Base-by-base conservation (phyloP, 2,797 vertebrate genomes). In the Anabas testudineus region DNA sequence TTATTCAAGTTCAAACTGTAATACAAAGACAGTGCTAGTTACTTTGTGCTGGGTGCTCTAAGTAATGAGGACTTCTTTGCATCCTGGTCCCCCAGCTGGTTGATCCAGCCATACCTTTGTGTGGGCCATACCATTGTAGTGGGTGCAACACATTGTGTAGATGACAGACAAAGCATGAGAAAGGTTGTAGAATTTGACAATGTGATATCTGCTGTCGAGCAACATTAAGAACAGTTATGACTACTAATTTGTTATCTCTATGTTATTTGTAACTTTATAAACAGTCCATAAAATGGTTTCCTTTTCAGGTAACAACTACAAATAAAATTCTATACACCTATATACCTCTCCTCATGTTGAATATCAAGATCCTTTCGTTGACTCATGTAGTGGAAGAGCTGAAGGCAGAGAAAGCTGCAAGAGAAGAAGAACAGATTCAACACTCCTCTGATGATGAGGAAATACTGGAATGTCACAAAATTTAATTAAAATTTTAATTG, bases 381-480 rank as follows among this genome's bases (percentile, higher is more conserved):
- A 34, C 34, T 34, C 3, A 34, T 34, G 9, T 34, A 34, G 34
- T 34, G 34, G 9, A 34, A 10, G 34, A 34, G 34, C 34, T 34
- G 9, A 12, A 34, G 34, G 34, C 9, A 34, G 9, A 34, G 34
- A 34, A 34, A 34, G 10, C 34, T 34, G 34, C 34, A 12, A 94
- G 92, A 3, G 93, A 95, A 54, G 88, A 95, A 0, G 94, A 95
- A 87, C 97, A 96, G 83, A 90, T 87, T 15, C 87, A 7, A 7
- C 0, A 1, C 28, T 30, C 28, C 28, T 30, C 28, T 30, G 28
- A 2, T 2, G 2, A 36, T 7, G 5, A 36, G 32, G 12, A 36
- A 36, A 36, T 12, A 30, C 28, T 30, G 28, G 13, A 12, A 10
- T 12, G 34, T 36, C 12, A 36, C 9, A 3, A 10, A 13, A 15